Base-by-base conservation (phyloP, 1,140 invertebrate species). In the Elysia chlorotica region DNA sequence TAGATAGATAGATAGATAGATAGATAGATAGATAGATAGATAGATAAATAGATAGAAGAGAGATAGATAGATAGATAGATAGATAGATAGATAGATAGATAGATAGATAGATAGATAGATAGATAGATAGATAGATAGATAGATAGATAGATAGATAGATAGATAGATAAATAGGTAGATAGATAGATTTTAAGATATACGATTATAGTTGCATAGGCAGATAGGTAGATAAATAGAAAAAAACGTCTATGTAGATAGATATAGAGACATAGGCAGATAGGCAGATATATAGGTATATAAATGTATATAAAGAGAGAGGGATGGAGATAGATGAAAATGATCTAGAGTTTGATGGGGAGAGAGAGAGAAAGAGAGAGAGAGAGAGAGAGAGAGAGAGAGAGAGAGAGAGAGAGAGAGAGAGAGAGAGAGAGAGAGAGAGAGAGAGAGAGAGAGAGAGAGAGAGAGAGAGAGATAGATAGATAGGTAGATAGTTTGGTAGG, bases 341-440 rank as follows among this genome's bases (percentile, higher is more conserved):
- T 36, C 48, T 59, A 72, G 10, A 33, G 53, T 31, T 21, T n/a
- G 63, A n/a, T 48, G 14, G 10, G 21, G 63, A 59, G 54, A 66
- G 41, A 66, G 48, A 66, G 65, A 38, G 37, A 66, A 17, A 66
- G 33, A 66, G 30, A 41, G 35, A 66, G 65, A 66, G 35, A 66
- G 65, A 66, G 21, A 66, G 37, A 14, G 35, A 28, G 65, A 66
- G 3, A 66, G 65, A 66, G 33, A 66, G 33, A 66, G 6, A 66
- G 21, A 66, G 33, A 66, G 33, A 66, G 6, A 66, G 33, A 66
- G 10, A 38, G 6, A 66, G 35, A 66, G 33, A 66, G 65, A 66
- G 33, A 66, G 65, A 66, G 33, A 38, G 30, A 66, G 33, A 66
- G 65, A 66, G 65, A 66, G 65, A 66, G 65, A 66, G 65, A 66